Evolutionary conservation across 2,113 vertebrate species (phyloP).

Genomic region (human): DNA sequence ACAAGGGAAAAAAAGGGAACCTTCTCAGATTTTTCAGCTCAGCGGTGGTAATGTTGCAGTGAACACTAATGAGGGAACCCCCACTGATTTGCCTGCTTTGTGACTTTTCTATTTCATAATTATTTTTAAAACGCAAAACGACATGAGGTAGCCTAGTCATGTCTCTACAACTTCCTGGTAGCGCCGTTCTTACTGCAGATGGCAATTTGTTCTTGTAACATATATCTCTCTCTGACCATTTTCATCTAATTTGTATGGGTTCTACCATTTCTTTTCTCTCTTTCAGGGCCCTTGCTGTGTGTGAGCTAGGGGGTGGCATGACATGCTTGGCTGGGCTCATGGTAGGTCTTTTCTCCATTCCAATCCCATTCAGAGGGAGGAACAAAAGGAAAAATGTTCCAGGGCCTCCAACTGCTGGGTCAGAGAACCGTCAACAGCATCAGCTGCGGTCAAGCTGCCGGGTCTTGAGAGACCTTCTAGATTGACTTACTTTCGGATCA

Average conservation of each 20-base stretch:
- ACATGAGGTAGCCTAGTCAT: slow-evolving; percentile 88
- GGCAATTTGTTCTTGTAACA: slow-evolving; percentile 90
- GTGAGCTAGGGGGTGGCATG: slow-evolving; percentile 96
- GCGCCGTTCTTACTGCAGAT: slow-evolving; percentile 86
- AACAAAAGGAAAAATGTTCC: slow-evolving; percentile 89
- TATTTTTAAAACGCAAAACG: slow-evolving; percentile 93
- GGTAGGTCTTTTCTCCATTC: slow-evolving; percentile 94
- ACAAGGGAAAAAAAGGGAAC: slow-evolving; percentile 86
- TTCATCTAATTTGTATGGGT: slow-evolving; percentile 92
- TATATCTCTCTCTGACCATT: slow-evolving; percentile 88
- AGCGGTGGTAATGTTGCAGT: slow-evolving; percentile 89
- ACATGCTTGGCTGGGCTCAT: slow-evolving; percentile 96
- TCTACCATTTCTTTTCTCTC: slow-evolving; percentile 90
- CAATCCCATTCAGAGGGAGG: slow-evolving; percentile 88
- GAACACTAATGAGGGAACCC: slow-evolving; percentile 91
- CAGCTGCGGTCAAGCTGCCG: slow-evolving; percentile 89
- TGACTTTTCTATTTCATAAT: slow-evolving; percentile 93
- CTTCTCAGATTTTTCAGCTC: slow-evolving; percentile 90
- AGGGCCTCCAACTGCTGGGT: slow-evolving; percentile 88
- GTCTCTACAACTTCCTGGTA: slow-evolving; percentile 89
- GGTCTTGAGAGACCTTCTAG: slow-evolving; percentile 89
- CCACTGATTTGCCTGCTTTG: slow-evolving; percentile 90
- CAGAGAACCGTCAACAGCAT: slow-evolving; percentile 90
- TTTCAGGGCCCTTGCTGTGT: slow-evolving; percentile 93
- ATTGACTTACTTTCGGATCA: slow-evolving; percentile 90